Percentiles rank a stretch among this genome's conserved stretches.
These are phyloP conservation scores for Erinaceus europaeus DNA, from an alignment of 2,113 vertebrate genomes.

Conservation along the genomic window DNA sequence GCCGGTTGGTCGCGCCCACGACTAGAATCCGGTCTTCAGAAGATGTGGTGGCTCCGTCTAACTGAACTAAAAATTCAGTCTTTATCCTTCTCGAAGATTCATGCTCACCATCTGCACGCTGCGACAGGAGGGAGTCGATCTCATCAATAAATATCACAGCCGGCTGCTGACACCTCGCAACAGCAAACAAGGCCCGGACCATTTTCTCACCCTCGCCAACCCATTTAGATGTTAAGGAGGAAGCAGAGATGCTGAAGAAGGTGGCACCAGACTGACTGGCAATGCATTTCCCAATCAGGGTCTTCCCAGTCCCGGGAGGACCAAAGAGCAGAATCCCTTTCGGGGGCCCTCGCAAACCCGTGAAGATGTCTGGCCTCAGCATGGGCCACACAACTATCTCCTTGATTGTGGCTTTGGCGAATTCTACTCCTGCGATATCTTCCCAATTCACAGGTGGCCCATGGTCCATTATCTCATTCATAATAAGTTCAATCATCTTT, in stretches of 20 bases:
- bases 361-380: slow-evolving; percentile 97
- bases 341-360: slow-evolving; percentile 94
- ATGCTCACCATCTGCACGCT: slow-evolving; percentile 94
- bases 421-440: slow-evolving; percentile 96
- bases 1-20: slow-evolving; percentile 96
- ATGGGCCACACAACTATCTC: slow-evolving; percentile 99
- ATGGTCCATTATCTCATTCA: slow-evolving; percentile 97
- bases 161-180: slow-evolving; percentile 94
- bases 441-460: slow-evolving; percentile 94
- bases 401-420: slow-evolving; percentile 95
- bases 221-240: slow-evolving; percentile 98
- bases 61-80: slow-evolving; percentile 96
- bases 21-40: slow-evolving; percentile 95
- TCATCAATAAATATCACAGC: slow-evolving; percentile 98
- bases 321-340: slow-evolving; percentile 97
- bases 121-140: slow-evolving; percentile 95
- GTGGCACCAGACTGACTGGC: slow-evolving; percentile 97
- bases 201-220: slow-evolving; percentile 98
- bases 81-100: slow-evolving; percentile 96
- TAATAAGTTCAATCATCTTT: slow-evolving; percentile 95
- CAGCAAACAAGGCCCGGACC: slow-evolving; percentile 94
- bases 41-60: slow-evolving; percentile 94
- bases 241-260: slow-evolving; percentile 98
- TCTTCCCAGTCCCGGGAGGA: slow-evolving; percentile 97
- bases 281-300: slow-evolving; percentile 97